phyloP scores from a whole-genome alignment of 2,888 invertebrate species.

The Clunio marinus region DNA sequence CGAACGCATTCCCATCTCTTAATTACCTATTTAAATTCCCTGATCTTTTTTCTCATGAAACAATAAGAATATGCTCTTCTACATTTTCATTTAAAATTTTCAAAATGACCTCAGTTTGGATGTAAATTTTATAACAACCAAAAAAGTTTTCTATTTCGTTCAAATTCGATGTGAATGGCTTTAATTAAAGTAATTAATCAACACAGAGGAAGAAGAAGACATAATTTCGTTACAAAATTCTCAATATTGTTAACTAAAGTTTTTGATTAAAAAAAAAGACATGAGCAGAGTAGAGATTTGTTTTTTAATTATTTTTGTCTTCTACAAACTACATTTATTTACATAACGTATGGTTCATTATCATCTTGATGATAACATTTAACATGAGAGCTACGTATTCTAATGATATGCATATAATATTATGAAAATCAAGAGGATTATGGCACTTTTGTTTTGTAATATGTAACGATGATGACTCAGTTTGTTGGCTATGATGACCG shows the following conservation, averaged over 20 bases:
- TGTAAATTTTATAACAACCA: no score
- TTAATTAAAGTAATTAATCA: no score
- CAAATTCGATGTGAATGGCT: no score
- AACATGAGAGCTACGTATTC: constrained; percentile 29
- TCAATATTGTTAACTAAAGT: no score
- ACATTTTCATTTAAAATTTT: neutral
- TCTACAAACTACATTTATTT: constrained; percentile 18
- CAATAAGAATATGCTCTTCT: neutral
- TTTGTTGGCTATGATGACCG: constrained; percentile 4
- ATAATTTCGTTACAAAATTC: no score
- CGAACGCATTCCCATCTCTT: neutral
- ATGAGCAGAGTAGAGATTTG: no score
- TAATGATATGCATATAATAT: constrained; percentile 31
- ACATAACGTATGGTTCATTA: neutral
- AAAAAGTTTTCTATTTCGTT: no score
- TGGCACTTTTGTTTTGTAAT: constrained; percentile 28
- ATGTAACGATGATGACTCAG: constrained; percentile 4
- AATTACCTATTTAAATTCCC: neutral
- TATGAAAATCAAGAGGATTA: constrained; percentile 31
- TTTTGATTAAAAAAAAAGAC: no score
- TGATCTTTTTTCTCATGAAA: neutral
- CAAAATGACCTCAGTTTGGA: no score
- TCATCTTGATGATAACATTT: constrained; percentile 12
- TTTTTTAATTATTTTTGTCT: no score
- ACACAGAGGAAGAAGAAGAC: no score